Conservation (phyloP, 2,113 vertebrate species). For the Burhinus bistriatus region DNA sequence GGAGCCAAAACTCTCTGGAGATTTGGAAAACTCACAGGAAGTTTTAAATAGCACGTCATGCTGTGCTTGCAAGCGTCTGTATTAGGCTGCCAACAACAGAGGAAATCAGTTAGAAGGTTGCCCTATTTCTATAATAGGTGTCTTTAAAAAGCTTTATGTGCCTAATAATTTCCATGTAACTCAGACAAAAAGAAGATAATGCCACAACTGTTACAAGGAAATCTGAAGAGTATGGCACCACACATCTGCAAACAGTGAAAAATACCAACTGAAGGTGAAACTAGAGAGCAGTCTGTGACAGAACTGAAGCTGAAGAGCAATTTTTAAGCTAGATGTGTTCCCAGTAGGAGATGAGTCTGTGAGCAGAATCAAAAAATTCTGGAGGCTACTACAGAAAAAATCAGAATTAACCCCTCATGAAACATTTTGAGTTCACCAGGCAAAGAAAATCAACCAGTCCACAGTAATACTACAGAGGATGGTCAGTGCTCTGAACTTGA, state of each 20-base stretch:
- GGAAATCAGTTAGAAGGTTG: not conserved
- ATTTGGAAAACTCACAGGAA: conserved; percentile 4
- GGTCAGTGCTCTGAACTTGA: conserved; percentile 25
- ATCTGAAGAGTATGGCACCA: not conserved
- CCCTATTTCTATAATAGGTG: not conserved
- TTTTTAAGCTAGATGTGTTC: conserved; percentile 13
- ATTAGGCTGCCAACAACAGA: not conserved
- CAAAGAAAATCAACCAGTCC: not conserved
- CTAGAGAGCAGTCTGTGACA: not conserved
- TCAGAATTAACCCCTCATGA: conserved; percentile 2
- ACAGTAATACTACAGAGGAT: not conserved
- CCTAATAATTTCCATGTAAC: not conserved
- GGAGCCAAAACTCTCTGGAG: conserved; percentile 23
- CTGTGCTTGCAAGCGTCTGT: not conserved
- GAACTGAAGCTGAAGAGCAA: not conserved
- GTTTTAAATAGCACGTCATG: not conserved
- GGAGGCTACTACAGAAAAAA: not conserved
- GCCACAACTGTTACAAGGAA: not conserved
- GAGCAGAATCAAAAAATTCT: conserved; percentile 11
- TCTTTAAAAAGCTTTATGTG: not conserved
- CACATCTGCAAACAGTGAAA: not conserved
- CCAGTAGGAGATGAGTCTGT: not conserved
- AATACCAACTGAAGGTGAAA: not conserved
- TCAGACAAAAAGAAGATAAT: not conserved
- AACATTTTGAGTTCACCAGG: not conserved